Base-by-base conservation (phyloP, 2,888 invertebrate genomes). In the Thelaira solivaga region DNA sequence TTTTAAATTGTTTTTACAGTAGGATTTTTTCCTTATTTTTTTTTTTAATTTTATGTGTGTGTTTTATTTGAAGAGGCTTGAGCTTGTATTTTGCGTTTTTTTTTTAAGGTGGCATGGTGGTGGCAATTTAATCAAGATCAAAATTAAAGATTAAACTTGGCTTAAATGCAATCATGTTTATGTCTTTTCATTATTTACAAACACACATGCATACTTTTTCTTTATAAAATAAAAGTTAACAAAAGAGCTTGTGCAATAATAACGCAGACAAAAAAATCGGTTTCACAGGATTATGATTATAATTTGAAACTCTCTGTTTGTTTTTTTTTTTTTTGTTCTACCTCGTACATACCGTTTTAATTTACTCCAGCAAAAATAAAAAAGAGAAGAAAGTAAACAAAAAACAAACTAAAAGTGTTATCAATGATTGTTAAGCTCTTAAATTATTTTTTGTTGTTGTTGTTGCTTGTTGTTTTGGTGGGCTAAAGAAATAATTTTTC, bases 61-160 rank as follows among this genome's bases (percentile, higher is more conserved):
- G 57, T 31, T 53, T n/a, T 36, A 22, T 49, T 29, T 62, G 49
- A 64, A 59, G 45, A 55, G 47, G 31, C 55, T 55, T 74, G 65
- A 41, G 39, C 20, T 64, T 61, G n/a, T 62, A 22, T 39, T 22
- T 31, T 76, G n/a, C 31, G 29, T 62, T 64, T n/a, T n/a, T n/a
- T n/a, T n/a, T n/a, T 69, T 59, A 16, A 76, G 53, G 67, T 77
- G 59, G 65, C 71, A 71, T 73, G 77, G 77, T 73, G 77, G 77
- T 73, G 73, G 78, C 69, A 78, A 74, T 78, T 74, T 78, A 78
- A 78, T 78, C 78, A 78, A 78, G 78, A 78, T 78, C 78, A 57
- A 69, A 64, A 53, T 53, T 74, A 24, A 69, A 74, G 78, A 78
- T 78, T 77, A 74, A 78, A 65, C 51, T 74, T 74, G 78, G 68